These are phyloP conservation scores for Myiopsitta monachus DNA, from an alignment of 2,113 vertebrate genomes.

Conservation along the genomic window DNA sequence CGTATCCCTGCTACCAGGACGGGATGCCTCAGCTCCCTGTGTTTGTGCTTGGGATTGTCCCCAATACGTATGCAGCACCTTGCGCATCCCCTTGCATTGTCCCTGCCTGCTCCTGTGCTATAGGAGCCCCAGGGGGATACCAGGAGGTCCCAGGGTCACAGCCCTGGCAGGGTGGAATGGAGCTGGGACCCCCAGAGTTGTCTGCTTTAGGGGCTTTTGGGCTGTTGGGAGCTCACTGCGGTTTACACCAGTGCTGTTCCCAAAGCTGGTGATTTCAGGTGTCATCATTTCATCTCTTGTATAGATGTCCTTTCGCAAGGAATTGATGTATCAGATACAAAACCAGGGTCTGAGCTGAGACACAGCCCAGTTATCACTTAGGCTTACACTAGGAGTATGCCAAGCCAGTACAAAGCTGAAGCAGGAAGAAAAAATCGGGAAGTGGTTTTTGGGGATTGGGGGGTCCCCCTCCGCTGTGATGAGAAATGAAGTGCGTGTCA, in stretches of 20 bases:
- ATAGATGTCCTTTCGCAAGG: not conserved
- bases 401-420: not conserved
- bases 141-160: not conserved
- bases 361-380: fast-evolving
- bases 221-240: fast-evolving
- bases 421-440: not conserved
- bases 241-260: not conserved
- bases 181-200: not conserved
- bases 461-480: not conserved
- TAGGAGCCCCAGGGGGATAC: not conserved
- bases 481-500: not conserved
- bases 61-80: not conserved
- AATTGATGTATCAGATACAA: not conserved
- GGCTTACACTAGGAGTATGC: not conserved
- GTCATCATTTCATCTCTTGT: not conserved
- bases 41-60: not conserved
- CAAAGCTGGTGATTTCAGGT: not conserved
- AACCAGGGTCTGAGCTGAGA: not conserved
- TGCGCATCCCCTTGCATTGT: not conserved
- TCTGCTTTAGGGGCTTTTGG: not conserved
- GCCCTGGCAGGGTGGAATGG: not conserved
- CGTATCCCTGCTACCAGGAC: fast-evolving
- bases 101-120: not conserved
- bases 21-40: not conserved
- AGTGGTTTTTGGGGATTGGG: fast-evolving